Percentiles rank a stretch among this genome's conserved stretches.
These are phyloP conservation scores for Cryptops parisi DNA, from an alignment of 2,888 invertebrate species.

Conservation along the genomic window DNA sequence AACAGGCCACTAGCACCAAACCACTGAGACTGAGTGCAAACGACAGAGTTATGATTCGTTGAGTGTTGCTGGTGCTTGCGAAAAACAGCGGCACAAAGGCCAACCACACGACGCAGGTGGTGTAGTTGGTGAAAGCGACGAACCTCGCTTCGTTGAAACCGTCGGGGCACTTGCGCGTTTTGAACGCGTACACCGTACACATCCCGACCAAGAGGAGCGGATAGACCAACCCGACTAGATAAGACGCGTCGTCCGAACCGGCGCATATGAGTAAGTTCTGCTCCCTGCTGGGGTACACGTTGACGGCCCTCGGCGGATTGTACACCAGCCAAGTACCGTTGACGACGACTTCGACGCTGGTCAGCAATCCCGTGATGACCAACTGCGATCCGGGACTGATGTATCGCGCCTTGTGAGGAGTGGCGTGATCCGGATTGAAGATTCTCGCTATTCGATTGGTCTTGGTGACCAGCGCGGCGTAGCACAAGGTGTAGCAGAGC, in stretches of 20 bases:
- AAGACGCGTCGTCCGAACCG: slow-evolving; percentile 38
- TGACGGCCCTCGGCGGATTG: slow-evolving; percentile 33
- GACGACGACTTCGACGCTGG: slow-evolving; percentile 36
- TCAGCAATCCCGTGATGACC: slow-evolving; percentile 29
- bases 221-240: slow-evolving; percentile 38
- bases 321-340: slow-evolving; percentile 37
- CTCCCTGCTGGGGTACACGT: slow-evolving; percentile 30
- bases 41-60: slow-evolving; percentile 38
- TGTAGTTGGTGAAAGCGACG: slow-evolving; percentile 43
- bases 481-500: slow-evolving; percentile 40
- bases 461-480: slow-evolving; percentile 41
- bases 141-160: slow-evolving; percentile 44
- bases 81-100: slow-evolving; percentile 42
- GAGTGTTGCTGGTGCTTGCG: slow-evolving; percentile 36
- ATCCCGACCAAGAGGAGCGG: slow-evolving; percentile 39
- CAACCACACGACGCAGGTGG: slow-evolving; percentile 42
- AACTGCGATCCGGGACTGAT: slow-evolving; percentile 30
- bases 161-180: slow-evolving; percentile 43
- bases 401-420: slow-evolving; percentile 33
- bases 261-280: slow-evolving; percentile 29
- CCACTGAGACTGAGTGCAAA: slow-evolving; percentile 40
- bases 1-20: slow-evolving; percentile 38
- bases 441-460: slow-evolving; percentile 42
- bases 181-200: slow-evolving; percentile 41
- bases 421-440: slow-evolving; percentile 33